Evolutionary conservation across 2,113 vertebrate genomes (phyloP).

Genomic region (Eleginops maclovinus): DNA sequence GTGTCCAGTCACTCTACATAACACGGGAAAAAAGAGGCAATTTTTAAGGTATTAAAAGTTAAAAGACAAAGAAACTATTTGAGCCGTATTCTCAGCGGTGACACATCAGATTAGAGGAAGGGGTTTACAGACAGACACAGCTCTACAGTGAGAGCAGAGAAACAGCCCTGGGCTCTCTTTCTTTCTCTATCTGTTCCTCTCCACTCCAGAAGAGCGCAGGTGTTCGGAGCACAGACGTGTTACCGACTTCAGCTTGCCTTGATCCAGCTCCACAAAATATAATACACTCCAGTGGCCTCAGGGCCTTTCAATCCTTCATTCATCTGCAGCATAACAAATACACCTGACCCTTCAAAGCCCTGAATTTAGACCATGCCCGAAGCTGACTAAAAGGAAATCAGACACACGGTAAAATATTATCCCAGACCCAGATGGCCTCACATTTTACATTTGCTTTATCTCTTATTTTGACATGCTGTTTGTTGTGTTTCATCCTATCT

Average conservation of each 20-base stretch:
- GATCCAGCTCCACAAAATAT: constrained; percentile 2
- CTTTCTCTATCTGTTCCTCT: not conserved
- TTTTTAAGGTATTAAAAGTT: too few species aligned
- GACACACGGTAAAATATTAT: too few species aligned
- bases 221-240: not conserved
- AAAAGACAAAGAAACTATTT: not conserved
- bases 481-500: not conserved
- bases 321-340: constrained; percentile 21
- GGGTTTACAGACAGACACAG: not conserved
- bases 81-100: not conserved
- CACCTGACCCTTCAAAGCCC: not conserved
- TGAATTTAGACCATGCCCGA: too few species aligned
- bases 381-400: too few species aligned
- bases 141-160: not conserved
- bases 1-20: too few species aligned
- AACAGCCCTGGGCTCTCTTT: constrained; percentile 1
- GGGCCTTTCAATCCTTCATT: constrained; percentile 4
- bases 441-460: too few species aligned
- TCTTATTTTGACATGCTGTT: not conserved
- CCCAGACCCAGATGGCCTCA: not conserved
- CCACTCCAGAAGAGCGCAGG: not conserved
- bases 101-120: constrained; percentile 6
- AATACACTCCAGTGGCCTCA: constrained; percentile 1
- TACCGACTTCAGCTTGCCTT: not conserved
- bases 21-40: not conserved